Conservation (phyloP, 2,797 vertebrate genomes). For the Bradypodion ventrale region DNA sequence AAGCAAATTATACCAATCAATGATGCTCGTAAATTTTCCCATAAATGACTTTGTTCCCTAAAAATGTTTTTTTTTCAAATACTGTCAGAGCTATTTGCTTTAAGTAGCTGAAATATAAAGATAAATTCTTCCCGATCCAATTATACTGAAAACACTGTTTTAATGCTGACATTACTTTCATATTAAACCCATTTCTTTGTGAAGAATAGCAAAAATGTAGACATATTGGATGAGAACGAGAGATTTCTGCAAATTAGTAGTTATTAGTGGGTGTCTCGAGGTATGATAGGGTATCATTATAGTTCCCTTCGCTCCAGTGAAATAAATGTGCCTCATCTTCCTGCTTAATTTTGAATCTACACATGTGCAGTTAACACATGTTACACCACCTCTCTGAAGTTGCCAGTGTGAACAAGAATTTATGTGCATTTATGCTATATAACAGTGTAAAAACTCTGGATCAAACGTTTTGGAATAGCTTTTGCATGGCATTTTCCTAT, state of each 20-base stretch:
- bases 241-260: not conserved
- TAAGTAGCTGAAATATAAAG: not conserved
- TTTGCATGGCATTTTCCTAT: not conserved
- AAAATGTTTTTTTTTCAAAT: not conserved
- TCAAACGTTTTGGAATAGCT: too few species aligned
- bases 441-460: too few species aligned
- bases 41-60: not conserved
- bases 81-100: constrained; percentile 3
- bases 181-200: not conserved
- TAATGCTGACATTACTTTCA: not conserved
- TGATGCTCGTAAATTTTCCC: not conserved
- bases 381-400: not conserved
- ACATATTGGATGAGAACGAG: not conserved
- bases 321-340: not conserved
- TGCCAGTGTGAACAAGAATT: too few species aligned
- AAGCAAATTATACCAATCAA: not conserved
- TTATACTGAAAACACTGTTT: constrained; percentile 1
- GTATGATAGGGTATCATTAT: not conserved
- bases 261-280: not conserved
- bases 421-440: too few species aligned
- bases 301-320: not conserved
- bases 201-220: not conserved
- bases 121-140: not conserved
- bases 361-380: not conserved
- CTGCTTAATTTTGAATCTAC: not conserved